Base-by-base conservation (phyloP, 1,140 invertebrate genomes). In the Phocides pigmalion region DNA sequence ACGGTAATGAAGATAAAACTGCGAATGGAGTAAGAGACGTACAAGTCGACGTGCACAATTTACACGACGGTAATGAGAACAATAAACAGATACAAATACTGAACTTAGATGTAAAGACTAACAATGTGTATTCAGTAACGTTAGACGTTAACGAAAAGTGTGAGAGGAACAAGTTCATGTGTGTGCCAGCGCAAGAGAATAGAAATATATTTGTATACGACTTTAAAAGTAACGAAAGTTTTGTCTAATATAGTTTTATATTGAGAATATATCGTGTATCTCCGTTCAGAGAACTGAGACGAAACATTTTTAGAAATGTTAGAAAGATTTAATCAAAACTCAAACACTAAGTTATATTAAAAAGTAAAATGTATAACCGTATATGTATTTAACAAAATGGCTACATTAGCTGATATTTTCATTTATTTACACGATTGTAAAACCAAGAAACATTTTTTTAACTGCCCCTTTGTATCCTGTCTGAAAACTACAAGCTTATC, bases 161-260 rank as follows among this genome's bases (percentile, higher is more conserved):
- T 54, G 87, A 89, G 50, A 81, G 76, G 16, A 89, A 86, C 64
- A 84, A 73, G 66, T 89, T 87, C 68, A 79, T 89, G 25, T 91
- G 84, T 68, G 77, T 87, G 59, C 87, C 87, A 54, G 74, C 75
- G 44, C 77, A 82, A 59, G 84, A 89, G 61, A 83, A 68, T 58
- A 83, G 80, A 75, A 89, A 84, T 82, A 89, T 89, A 82, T 87
- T 89, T 84, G 87, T 91, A 89, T 91, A 89, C 83, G 87, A 91
- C 75, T 89, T 87, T 80, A 89, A 77, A 68, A 85, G 79, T 81
- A 91, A 91, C 51, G 89, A 91, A 61, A 91, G 89, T 86, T 91
- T 91, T 71, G 89, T 91, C 47, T 90, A 74, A 67, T 14, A 49
- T 65, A 46, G 44, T 63, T 69, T 70, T 70, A 46, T 70, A 64